Evolutionary conservation across 2,888 invertebrate genomes (phyloP).

Genomic region (Vesta saturnalis): DNA sequence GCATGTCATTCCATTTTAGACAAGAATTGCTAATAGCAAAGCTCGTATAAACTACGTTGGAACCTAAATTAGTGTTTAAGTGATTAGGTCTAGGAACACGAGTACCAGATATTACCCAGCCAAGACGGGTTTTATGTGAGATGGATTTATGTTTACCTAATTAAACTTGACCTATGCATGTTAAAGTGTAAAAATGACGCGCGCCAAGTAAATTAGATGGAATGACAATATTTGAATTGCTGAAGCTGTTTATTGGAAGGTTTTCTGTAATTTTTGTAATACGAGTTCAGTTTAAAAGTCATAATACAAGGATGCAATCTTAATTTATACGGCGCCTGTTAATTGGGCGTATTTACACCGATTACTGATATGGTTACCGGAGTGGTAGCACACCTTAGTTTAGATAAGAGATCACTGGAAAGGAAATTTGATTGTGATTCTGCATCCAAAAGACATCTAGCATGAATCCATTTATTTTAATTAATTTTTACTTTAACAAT

Average conservation of each 20-base stretch:
- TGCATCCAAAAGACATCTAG: constrained; percentile 11
- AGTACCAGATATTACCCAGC: constrained; percentile 18
- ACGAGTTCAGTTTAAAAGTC: background rate
- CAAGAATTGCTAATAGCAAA: background rate
- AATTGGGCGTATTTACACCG: background rate
- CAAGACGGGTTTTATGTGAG: constrained; percentile 16
- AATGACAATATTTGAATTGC: too few relatives aligned
- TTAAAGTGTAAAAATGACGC: constrained; percentile 4
- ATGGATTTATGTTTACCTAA: constrained; percentile 11
- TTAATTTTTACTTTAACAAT: constrained; percentile 4
- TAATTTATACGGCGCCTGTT: background rate
- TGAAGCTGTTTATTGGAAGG: background rate
- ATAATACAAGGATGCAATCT: constrained; percentile 1
- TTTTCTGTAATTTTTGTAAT: constrained; percentile 2
- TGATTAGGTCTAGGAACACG: background rate
- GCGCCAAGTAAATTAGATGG: constrained; percentile 21
- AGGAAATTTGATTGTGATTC: background rate
- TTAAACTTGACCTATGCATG: constrained; percentile 12
- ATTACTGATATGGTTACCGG: background rate
- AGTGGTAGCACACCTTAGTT: background rate
- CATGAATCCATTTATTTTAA: too few relatives aligned
- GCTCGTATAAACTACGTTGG: background rate
- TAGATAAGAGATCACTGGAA: background rate
- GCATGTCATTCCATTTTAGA: background rate
- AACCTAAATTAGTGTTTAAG: background rate